These are phyloP conservation scores for Ferrisia virgata DNA, from an alignment of 2,888 invertebrate genomes.

Conservation along the genomic window DNA sequence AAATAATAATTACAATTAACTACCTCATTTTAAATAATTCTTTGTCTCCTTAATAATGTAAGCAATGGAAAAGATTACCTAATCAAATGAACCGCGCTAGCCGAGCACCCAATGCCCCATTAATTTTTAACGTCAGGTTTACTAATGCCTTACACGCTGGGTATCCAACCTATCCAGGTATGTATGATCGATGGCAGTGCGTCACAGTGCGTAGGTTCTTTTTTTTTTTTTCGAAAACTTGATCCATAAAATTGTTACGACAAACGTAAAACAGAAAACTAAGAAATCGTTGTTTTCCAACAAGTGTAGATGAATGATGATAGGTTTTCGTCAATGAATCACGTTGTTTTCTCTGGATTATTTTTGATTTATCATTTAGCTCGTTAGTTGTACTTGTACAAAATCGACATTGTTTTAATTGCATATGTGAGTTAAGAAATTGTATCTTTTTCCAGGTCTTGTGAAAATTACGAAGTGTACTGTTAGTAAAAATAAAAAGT, in stretches of 20 bases:
- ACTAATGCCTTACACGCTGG: too few species aligned
- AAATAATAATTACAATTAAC: too few species aligned
- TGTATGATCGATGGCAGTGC: too few species aligned
- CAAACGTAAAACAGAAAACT: too few species aligned
- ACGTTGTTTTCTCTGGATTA: conserved; percentile 39
- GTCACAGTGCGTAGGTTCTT: too few species aligned
- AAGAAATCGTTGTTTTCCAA: conserved; percentile 44
- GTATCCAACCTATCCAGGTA: too few species aligned
- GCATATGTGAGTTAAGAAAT: not conserved
- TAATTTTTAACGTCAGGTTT: too few species aligned
- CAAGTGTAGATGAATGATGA: conserved; percentile 17
- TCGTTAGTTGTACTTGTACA: not conserved
- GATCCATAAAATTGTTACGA: not conserved
- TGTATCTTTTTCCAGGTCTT: not conserved
- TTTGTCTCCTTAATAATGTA: too few species aligned
- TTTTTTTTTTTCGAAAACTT: conserved; percentile 22
- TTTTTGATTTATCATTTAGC: not conserved
- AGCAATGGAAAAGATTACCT: too few species aligned
- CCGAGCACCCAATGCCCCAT: too few species aligned
- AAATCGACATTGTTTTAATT: not conserved
- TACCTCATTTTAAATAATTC: too few species aligned
- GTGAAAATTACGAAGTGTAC: conserved; percentile 28
- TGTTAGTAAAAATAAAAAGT: conserved; percentile 38
- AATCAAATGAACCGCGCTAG: too few species aligned
- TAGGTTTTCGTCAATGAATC: conserved; percentile 40